A percentile compares a stretch with the other conserved stretches of the same genome.
Conservation (phyloP, 2,888 invertebrate genomes). For the Mimumesa dahlbomi region DNA sequence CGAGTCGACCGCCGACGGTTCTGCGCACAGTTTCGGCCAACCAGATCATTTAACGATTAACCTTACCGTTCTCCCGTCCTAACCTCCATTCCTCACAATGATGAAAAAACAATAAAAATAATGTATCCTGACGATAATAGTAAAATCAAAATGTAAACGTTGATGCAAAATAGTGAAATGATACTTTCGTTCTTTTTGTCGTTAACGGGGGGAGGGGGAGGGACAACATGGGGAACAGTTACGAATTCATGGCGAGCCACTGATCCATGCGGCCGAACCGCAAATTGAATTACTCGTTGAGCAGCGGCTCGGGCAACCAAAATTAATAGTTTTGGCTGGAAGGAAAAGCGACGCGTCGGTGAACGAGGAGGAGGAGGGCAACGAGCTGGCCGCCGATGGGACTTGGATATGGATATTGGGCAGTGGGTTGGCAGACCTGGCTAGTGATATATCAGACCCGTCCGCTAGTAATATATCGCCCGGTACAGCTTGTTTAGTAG, state of each 20-base stretch:
- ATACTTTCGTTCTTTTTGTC: not conserved
- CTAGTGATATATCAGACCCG: conserved; percentile 71
- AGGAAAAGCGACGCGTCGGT: conserved; percentile 57
- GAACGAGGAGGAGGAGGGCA: conserved; percentile 4
- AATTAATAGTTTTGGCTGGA: conserved; percentile 76
- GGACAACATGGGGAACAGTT: no score
- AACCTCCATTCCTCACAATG: no score
- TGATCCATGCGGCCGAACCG: conserved; percentile 30
- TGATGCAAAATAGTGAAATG: not conserved
- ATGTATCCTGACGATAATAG: no score
- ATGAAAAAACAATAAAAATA: no score
- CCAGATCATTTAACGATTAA: no score
- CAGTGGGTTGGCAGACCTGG: conserved; percentile 67
- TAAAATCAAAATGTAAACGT: conserved; percentile 24
- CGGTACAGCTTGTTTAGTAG: conserved; percentile 72
- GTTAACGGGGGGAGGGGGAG: no score
- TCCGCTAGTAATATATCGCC: conserved; percentile 72
- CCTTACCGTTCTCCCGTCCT: no score
- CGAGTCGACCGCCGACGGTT: conserved; percentile 18
- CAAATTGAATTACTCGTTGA: conserved; percentile 73
- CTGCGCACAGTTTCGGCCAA: no score
- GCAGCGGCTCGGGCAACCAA: conserved; percentile 60
- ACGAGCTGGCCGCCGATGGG: conserved; percentile 48
- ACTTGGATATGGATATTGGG: conserved; percentile 69
- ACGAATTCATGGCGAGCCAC: not conserved